phyloP scores from a whole-genome alignment of 1,140 invertebrate genomes.

The Pseudomyrmex concolor region DNA sequence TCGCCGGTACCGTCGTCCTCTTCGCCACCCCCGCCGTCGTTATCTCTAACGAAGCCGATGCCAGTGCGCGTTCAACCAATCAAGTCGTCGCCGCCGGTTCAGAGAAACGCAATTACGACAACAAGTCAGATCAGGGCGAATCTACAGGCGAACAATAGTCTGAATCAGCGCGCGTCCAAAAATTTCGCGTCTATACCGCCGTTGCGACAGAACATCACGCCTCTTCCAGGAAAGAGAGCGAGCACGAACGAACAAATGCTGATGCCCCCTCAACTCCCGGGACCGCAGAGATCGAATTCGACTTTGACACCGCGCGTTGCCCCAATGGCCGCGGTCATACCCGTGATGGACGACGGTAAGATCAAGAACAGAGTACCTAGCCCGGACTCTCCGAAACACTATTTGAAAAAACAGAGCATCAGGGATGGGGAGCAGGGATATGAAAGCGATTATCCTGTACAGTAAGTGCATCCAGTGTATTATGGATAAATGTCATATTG shows the following conservation, averaged over 20 bases:
- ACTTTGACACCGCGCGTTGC: constrained; percentile 81
- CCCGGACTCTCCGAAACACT: constrained; percentile 81
- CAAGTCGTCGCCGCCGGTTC: constrained; percentile 81
- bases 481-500: neutral
- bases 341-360: constrained; percentile 84
- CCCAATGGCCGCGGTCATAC: constrained; percentile 83
- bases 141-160: constrained; percentile 79
- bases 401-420: constrained; percentile 81
- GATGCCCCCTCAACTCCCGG: constrained; percentile 76
- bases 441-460: constrained; percentile 83
- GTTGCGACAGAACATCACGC: constrained; percentile 81
- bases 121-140: constrained; percentile 83
- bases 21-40: constrained; percentile 72
- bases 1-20: constrained; percentile 74
- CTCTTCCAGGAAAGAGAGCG: constrained; percentile 79
- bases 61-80: constrained; percentile 83
- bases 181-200: constrained; percentile 82
- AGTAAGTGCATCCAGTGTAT: constrained; percentile 75
- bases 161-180: constrained; percentile 76
- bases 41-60: constrained; percentile 79
- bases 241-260: constrained; percentile 52
- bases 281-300: constrained; percentile 82
- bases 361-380: constrained; percentile 80
- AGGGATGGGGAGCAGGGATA: constrained; percentile 80
- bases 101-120: constrained; percentile 80